Evolutionary conservation across 1,140 invertebrate genomes (phyloP).

Genomic region (Rhyzopertha dominica): DNA sequence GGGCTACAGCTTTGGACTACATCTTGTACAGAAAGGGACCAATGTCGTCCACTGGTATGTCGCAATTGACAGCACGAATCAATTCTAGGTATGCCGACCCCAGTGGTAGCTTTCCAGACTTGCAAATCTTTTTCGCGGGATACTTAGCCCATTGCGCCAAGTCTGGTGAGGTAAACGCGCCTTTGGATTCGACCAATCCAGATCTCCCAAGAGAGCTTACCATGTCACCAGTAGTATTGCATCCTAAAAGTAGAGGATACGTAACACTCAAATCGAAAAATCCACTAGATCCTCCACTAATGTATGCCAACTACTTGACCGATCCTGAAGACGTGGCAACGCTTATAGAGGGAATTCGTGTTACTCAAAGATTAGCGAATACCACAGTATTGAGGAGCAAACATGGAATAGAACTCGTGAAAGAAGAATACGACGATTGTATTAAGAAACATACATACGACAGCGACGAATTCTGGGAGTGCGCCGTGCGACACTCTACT

Average conservation of each 20-base stretch:
- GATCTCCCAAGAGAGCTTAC: conserved; percentile 50
- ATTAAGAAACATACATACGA: conserved; percentile 56
- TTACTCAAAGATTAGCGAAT: conserved; percentile 61
- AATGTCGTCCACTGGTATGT: conserved; percentile 53
- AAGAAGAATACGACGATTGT: conserved; percentile 38
- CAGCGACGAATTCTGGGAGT: conserved; percentile 76
- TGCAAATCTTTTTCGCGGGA: conserved; percentile 65
- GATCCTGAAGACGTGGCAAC: conserved; percentile 68
- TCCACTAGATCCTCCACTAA: conserved; percentile 72
- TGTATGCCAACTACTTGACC: conserved; percentile 79
- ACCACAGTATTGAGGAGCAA: conserved; percentile 64
- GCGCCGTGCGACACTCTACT: conserved; percentile 68
- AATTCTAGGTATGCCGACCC: conserved; percentile 54
- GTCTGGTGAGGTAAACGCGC: conserved; percentile 49
- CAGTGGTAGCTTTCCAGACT: conserved; percentile 52
- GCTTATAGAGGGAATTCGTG: conserved; percentile 63
- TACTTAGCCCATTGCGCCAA: conserved; percentile 58
- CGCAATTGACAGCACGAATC: conserved; percentile 56
- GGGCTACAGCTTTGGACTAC: conserved; percentile 57
- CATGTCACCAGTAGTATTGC: conserved; percentile 65
- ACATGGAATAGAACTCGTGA: conserved; percentile 58
- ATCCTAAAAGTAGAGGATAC: conserved; percentile 77
- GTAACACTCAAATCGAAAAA: conserved; percentile 67
- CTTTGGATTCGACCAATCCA: conserved; percentile 41
- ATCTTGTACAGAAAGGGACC: conserved; percentile 55